Base-by-base conservation (phyloP, 2,113 vertebrate genomes). In the Campylomormyrus tamandua region DNA sequence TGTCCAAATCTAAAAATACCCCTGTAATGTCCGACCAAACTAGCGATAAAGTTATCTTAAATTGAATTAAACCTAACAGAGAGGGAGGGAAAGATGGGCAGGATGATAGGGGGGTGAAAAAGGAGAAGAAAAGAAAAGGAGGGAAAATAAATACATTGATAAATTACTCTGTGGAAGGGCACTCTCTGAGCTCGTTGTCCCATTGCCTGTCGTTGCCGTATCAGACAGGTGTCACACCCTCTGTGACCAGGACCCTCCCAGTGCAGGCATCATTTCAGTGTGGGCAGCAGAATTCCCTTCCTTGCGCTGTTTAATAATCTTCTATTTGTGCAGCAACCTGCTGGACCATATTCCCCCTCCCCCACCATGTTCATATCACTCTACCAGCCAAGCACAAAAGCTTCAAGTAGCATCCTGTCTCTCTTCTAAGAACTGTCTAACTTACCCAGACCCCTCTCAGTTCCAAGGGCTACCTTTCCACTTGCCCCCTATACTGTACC, bases 221-320 rank as follows among this genome's bases (percentile, higher is more conserved):
- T 80, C 74, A 42, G 74, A 35, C 8, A 8, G 46, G 62, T 1
- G 5, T 45, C 13, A 39, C 48, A 27, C 9, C n/a, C 4, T 53
- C 27, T 80, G 80, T 89, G 19, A 87, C 85, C 48, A 53, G 31
- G 50, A 52, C 49, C 11, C 46, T 31, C 85, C 85, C 45, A 7
- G 24, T 11, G 56, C 53, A 31, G 74, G 56, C 42, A 15, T 9
- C 13, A 15, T 90, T 90, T 90, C 91, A n/a, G 88, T 92, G 93
- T 93, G 90, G 93, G 95, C 91, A 90, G 92, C 92, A 93, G 92
- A 94, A 95, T 93, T 93, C 48, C 27, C 85, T 94, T 93, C 92
- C 91, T 89, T 83, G 5, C 13, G 3, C 8, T 10, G 21, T 88
- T 39, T 62, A 87, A 45, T 88, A 49, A 87, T 85, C 74, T 45